Percentiles rank a stretch among this genome's conserved stretches.
These are phyloP conservation scores for Leptogaster cylindrica DNA, from an alignment of 2,888 invertebrate species.

Conservation along the genomic window DNA sequence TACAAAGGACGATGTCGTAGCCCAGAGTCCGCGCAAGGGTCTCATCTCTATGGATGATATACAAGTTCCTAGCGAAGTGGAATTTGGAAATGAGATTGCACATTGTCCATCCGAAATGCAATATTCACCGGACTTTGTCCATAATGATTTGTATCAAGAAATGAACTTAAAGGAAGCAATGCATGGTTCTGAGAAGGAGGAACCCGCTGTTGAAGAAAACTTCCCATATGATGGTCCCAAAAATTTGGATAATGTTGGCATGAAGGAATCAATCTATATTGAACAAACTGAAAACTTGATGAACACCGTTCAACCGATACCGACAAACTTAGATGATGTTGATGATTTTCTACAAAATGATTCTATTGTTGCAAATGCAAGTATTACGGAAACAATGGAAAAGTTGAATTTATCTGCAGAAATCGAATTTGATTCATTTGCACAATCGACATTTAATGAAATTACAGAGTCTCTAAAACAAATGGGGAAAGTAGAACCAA, in stretches of 20 bases:
- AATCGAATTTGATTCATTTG: background rate
- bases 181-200: slow-evolving; percentile 52
- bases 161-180: slow-evolving; percentile 52
- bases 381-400: background rate
- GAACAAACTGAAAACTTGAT: slow-evolving; percentile 54
- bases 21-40: slow-evolving; percentile 77
- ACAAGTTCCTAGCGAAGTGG: slow-evolving; percentile 56
- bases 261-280: slow-evolving; percentile 56
- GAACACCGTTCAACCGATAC: slow-evolving; percentile 58
- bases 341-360: too few relatives aligned
- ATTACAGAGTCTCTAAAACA: background rate
- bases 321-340: slow-evolving; percentile 44
- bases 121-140: background rate
- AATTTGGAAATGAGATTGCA: slow-evolving; percentile 58
- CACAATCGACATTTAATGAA: background rate
- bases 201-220: slow-evolving; percentile 39
- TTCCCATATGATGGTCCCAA: background rate
- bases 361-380: background rate
- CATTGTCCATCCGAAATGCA: slow-evolving; percentile 57
- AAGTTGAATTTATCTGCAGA: background rate
- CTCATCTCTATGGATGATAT: slow-evolving; percentile 57
- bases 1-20: slow-evolving; percentile 62
- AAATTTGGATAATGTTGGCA: slow-evolving; percentile 51
- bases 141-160: slow-evolving; percentile 47
- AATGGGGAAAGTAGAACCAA: background rate